Base-by-base conservation (phyloP, 2,888 invertebrate species). In the Tricholauxania praeusta region DNA sequence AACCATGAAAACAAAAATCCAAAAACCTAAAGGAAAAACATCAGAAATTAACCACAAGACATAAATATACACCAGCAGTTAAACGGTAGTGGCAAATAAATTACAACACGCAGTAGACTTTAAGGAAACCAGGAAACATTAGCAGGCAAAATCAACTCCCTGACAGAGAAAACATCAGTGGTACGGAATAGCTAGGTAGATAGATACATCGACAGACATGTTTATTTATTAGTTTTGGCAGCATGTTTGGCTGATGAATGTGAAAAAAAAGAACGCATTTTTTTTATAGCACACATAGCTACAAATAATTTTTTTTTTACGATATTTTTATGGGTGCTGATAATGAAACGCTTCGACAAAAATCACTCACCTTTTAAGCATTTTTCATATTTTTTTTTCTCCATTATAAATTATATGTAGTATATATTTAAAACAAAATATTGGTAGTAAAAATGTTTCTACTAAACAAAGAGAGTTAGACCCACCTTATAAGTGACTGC, bases 71-170 rank as follows among this genome's bases (percentile, higher is more conserved):
- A 53, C 39, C 19, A 32, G 28, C 19, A 60, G 32, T 32, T 15
- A 22, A 19, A 12, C 62, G 15, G 47, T 28, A 59, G 28, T 14
- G 22, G 59, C 28, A 59, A 12, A 22, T 14, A 22, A 52, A 14
- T 15, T 22, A 65, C 52, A 52, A 39, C 51, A 14, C 47, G 28
- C 59, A 47, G 55, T 22, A 68, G 59, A 68, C 59, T 57, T 4
- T 17, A 68, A 68, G 68, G 68, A 68, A 68, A 59, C 68, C 57
- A 68, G 68, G 68, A 68, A 68, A 19, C 57, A 68, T 57, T 68
- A 32, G 15, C 19, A 17, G 60, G 28, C 39, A 15, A 28, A 17
- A 55, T 17, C n/a, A 65, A 60, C 32, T 12, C 62, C 5, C 39
- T 4, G 39, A 39, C 10, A 39, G 10, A 10, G 39, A 8, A 39